phyloP scores from a whole-genome alignment of 1,140 invertebrate genomes.

The Neodiprion pinetum region DNA sequence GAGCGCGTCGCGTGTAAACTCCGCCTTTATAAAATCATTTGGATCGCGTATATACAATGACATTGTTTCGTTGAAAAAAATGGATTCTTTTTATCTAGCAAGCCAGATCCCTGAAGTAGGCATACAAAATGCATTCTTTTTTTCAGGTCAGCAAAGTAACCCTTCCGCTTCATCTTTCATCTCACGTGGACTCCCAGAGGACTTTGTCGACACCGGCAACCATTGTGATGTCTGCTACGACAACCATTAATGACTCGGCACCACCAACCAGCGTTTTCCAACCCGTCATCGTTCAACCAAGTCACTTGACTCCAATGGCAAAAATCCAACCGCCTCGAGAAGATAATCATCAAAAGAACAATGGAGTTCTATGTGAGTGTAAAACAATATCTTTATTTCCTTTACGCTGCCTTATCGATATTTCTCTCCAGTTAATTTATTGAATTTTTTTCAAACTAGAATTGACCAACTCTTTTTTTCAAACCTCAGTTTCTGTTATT shows the following conservation, averaged over 20 bases:
- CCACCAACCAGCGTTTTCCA: constrained; percentile 64
- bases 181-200: constrained; percentile 49
- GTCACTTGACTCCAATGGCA: constrained; percentile 71
- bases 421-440: too few relatives aligned
- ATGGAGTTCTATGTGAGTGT: constrained; percentile 56
- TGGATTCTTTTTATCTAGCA: background rate
- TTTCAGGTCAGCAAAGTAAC: constrained; percentile 48
- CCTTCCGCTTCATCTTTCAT: constrained; percentile 35
- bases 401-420: too few relatives aligned
- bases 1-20: too few relatives aligned
- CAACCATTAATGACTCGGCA: constrained; percentile 50
- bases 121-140: constrained; percentile 17
- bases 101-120: background rate
- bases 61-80: background rate
- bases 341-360: constrained; percentile 49
- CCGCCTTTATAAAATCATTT: background rate
- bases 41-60: background rate
- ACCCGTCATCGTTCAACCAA: constrained; percentile 77
- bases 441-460: too few relatives aligned
- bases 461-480: background rate
- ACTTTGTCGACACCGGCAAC: constrained; percentile 49
- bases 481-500: background rate
- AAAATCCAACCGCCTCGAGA: constrained; percentile 47
- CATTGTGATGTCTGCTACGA: constrained; percentile 51
- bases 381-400: too few relatives aligned